Evolutionary conservation across 2,797 vertebrate species (phyloP).

Genomic region (Champsocephalus esox): DNA sequence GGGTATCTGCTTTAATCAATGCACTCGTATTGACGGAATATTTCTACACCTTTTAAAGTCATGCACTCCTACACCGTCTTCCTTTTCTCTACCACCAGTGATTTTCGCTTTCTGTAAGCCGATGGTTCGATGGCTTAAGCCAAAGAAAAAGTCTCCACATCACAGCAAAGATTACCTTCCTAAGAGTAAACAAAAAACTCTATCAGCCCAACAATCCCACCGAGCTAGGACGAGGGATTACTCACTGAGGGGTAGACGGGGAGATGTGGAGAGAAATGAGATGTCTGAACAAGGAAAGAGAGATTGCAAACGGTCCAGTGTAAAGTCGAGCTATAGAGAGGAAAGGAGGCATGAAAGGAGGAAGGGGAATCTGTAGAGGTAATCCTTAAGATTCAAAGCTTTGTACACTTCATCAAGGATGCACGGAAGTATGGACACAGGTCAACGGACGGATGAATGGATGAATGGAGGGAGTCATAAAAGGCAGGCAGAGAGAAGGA

Average conservation of each 20-base stretch:
- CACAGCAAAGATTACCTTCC: slow-evolving; percentile 37
- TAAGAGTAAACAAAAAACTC: slow-evolving; percentile 53
- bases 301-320: slow-evolving; percentile 7
- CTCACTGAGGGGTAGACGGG: slow-evolving; percentile 24
- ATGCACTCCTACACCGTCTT: neutral
- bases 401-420: slow-evolving; percentile 56
- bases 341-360: slow-evolving; percentile 36
- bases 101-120: neutral
- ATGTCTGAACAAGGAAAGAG: slow-evolving; percentile 14
- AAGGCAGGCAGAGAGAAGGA: slow-evolving; percentile 31
- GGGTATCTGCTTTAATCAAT: neutral
- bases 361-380: slow-evolving; percentile 39
- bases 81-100: neutral
- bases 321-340: slow-evolving; percentile 8
- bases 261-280: slow-evolving; percentile 42
- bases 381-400: slow-evolving; percentile 62
- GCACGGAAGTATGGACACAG: slow-evolving; percentile 49
- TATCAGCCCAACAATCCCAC: slow-evolving; percentile 40
- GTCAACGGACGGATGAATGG: slow-evolving; percentile 59
- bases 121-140: slow-evolving; percentile 21
- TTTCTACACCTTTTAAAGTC: neutral
- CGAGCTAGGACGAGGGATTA: slow-evolving; percentile 36
- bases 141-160: slow-evolving; percentile 38
- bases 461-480: slow-evolving; percentile 58
- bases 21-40: neutral